phyloP scores from a whole-genome alignment of 2,113 vertebrate genomes.

The Narcine bancroftii region DNA sequence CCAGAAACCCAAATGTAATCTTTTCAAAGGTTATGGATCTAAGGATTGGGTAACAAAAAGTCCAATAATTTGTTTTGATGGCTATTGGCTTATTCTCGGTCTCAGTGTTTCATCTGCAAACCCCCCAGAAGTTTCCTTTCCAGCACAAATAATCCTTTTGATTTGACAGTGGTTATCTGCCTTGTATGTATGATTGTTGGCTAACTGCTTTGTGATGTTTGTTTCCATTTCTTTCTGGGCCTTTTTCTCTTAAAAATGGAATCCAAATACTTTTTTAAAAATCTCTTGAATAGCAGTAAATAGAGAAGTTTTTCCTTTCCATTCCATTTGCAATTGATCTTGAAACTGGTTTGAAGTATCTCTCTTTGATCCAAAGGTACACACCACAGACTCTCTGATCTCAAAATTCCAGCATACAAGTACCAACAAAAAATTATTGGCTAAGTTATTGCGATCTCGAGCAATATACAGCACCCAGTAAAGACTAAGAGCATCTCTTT shows the following conservation, averaged over 20 bases:
- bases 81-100: constrained; percentile 8
- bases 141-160: constrained; percentile 32
- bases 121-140: not conserved
- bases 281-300: not conserved
- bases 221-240: not conserved
- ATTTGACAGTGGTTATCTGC: constrained; percentile 20
- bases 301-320: not conserved
- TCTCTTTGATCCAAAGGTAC: not conserved
- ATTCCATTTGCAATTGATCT: constrained; percentile 8
- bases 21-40: constrained; percentile 35
- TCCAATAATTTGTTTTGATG: constrained; percentile 38
- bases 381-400: not conserved
- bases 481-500: no score
- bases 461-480: no score
- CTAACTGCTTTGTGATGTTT: not conserved
- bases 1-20: constrained; percentile 28
- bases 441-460: no score
- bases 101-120: constrained; percentile 35
- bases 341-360: not conserved
- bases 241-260: not conserved
- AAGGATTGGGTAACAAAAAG: constrained; percentile 35
- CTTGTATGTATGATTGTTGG: constrained; percentile 3
- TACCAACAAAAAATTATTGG: no score
- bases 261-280: not conserved
- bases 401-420: no score